Percentiles rank a stretch among this genome's conserved stretches.
These are phyloP conservation scores for Gadus chalcogrammus DNA, from an alignment of 2,113 vertebrate species.

Conservation along the genomic window DNA sequence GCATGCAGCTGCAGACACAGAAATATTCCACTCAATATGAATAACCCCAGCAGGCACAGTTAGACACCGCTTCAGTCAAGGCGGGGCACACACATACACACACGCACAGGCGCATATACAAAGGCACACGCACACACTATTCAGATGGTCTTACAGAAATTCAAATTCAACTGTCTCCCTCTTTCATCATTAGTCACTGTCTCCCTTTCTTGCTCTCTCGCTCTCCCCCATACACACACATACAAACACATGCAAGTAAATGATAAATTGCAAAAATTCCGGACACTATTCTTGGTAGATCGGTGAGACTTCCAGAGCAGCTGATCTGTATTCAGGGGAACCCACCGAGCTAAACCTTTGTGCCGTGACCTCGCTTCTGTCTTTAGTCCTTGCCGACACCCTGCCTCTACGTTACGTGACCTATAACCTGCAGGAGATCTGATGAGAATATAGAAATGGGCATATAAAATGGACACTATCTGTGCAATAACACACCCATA, in stretches of 20 bases:
- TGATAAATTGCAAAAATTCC: constrained; percentile 28
- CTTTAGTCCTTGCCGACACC: constrained; percentile 7
- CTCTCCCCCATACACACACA: constrained; percentile 11
- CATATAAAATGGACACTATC: too few relatives aligned
- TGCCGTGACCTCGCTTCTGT: constrained; percentile 27
- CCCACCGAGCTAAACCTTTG: constrained; percentile 36
- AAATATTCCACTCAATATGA: constrained; percentile 54
- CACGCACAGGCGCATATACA: neutral
- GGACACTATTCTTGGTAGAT: constrained; percentile 15
- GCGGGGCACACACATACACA: constrained; percentile 3
- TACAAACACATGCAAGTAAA: neutral
- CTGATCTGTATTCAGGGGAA: constrained; percentile 50
- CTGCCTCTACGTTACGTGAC: neutral
- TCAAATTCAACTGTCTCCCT: too few relatives aligned
- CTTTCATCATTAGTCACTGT: too few relatives aligned
- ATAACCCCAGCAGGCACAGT: constrained; percentile 41
- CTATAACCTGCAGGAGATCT: neutral
- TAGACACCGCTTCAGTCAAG: constrained; percentile 41
- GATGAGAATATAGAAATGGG: neutral
- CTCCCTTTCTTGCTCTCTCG: too few relatives aligned
- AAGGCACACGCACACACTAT: neutral
- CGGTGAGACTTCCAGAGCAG: constrained; percentile 34
- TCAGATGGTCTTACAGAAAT: too few relatives aligned
- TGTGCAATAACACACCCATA: too few relatives aligned
- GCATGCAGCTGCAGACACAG: constrained; percentile 85